Evolutionary conservation across 2,113 vertebrate species (phyloP), one percentile per base, ranked within the genome.

Genomic region (Perognathus longimembris): DNA sequence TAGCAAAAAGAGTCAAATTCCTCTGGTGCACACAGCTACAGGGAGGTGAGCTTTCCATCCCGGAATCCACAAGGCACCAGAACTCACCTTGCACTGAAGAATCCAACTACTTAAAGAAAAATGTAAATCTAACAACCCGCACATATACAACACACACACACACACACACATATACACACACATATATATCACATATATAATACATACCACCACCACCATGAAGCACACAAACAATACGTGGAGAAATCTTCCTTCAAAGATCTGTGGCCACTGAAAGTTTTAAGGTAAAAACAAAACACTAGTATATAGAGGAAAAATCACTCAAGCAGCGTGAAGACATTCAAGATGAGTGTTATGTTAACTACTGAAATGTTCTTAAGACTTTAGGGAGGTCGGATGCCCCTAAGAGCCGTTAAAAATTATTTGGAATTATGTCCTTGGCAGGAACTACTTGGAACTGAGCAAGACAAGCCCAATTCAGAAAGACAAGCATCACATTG

Each of bases 1-100:
- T 73, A 2, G 14, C 66, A 34, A 83, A 2, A 86, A 70, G n/a
- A 63, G 3, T 69, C 2, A 6, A 91, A 76, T 7, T 76, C 18
- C 8, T 34, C 20, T 74, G 28, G 14, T 69, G n/a, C n/a, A 80
- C 11, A 71, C 21, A 84, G 54, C 5, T 79, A 21, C 45, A 79
- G 12, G 64, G 17, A 92, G 88, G 40, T 15, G 74, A 90, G 76
- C 32, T 89, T 92, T 93, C n/a, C 38, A 36, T 85, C 63, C 45
- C 34, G 6, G 40, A 54, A 59, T 76, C 26, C 54, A 24, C 5
- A 40, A 0, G 69, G 26, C 8, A 15, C 36, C 7, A 86, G 67
- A 0, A 42, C 11, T 28, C 18, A 88, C 74, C 40, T 88, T 67
- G 26, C 67, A 18, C 7, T 3, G 92, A 93, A 61, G 93, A 15